Percentiles rank a stretch among this genome's conserved stretches.
Evolutionary conservation across 2,797 vertebrate genomes (phyloP).

Genomic region (Graptemys geographica): DNA sequence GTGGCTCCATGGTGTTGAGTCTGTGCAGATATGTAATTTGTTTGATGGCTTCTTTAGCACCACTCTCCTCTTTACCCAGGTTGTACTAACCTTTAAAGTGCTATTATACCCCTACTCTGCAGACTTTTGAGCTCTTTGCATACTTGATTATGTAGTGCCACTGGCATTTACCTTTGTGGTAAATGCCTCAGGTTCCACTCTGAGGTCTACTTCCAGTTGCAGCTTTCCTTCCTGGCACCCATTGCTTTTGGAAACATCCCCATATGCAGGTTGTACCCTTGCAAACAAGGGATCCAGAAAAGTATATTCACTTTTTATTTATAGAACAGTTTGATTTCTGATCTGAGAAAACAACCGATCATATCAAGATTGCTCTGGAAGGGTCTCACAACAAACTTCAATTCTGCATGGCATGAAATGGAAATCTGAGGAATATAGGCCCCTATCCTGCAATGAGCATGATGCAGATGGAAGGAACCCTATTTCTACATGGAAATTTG

Average conservation of each 20-base stretch:
- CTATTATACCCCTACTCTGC: not conserved
- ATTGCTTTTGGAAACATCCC: not conserved
- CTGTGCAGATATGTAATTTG: not conserved
- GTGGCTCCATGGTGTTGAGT: not conserved
- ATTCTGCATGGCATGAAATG: not conserved
- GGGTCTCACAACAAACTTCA: not conserved
- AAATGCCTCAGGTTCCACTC: not conserved
- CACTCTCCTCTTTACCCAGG: not conserved
- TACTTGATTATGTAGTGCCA: not conserved
- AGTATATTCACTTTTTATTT: rapidly evolving
- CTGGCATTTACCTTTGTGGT: not conserved
- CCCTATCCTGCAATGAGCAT: not conserved
- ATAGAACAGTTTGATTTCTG: not conserved
- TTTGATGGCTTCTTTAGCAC: not conserved
- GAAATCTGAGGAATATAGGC: not conserved
- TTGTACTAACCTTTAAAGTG: not conserved
- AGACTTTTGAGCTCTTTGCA: not conserved
- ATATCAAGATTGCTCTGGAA: not conserved
- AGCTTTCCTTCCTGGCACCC: not conserved
- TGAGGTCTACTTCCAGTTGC: not conserved
- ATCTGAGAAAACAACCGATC: not conserved
- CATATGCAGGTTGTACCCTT: not conserved
- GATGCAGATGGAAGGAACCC: not conserved
- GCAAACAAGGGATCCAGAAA: not conserved
- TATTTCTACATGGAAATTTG: not conserved